Evolutionary conservation across 2,888 invertebrate species (phyloP).

Genomic region (Drosophila ezoana): DNA sequence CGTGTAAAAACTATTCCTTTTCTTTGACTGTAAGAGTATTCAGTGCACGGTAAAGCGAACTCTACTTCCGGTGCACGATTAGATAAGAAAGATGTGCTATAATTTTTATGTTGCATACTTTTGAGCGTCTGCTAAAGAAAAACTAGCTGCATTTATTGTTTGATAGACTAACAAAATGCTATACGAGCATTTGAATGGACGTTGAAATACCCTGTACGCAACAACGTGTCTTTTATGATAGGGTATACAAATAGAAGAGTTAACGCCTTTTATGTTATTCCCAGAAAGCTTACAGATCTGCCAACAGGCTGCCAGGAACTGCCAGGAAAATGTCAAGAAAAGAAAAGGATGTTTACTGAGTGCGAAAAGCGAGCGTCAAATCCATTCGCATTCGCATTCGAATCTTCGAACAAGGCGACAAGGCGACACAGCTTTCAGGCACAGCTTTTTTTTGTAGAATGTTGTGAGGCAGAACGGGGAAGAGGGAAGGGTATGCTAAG

Average conservation of each 20-base stretch:
- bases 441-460: too few relatives aligned
- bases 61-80: too few relatives aligned
- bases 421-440: constrained; percentile 20
- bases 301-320: not conserved
- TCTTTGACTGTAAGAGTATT: too few relatives aligned
- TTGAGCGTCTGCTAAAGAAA: not conserved
- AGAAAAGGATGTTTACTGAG: not conserved
- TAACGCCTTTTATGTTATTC: not conserved
- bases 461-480: not conserved
- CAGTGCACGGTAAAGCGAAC: too few relatives aligned
- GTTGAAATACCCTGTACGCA: too few relatives aligned
- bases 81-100: too few relatives aligned
- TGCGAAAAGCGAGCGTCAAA: too few relatives aligned
- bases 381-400: not conserved
- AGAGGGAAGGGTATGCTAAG: not conserved
- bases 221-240: too few relatives aligned
- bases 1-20: too few relatives aligned
- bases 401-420: constrained; percentile 12
- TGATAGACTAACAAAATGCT: too few relatives aligned
- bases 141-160: too few relatives aligned
- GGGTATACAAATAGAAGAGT: not conserved
- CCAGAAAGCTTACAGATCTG: not conserved
- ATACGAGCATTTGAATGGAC: too few relatives aligned
- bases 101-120: not conserved
- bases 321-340: not conserved